phyloP scores from a whole-genome alignment of 1,140 invertebrate species.

The Hermatobates lingyangjiaoensis region DNA sequence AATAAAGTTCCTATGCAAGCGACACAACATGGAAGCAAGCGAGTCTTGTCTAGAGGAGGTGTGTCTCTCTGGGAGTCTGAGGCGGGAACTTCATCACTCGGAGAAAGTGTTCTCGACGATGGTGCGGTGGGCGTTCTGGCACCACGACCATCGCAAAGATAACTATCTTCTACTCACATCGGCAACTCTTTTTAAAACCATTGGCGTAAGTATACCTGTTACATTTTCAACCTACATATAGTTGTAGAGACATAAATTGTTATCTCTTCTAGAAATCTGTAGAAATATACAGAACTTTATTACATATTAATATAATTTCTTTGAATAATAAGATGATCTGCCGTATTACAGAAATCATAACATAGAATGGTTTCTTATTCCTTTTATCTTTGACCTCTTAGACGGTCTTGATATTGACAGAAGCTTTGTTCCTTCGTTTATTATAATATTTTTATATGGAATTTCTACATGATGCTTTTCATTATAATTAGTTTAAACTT shows the following conservation, averaged over 20 bases:
- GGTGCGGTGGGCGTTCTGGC: constrained; percentile 67
- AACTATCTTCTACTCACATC: constrained; percentile 53
- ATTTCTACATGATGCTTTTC: too few relatives aligned
- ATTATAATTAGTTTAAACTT: too few relatives aligned
- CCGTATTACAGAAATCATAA: not conserved
- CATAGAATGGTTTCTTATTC: too few relatives aligned
- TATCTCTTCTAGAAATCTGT: not conserved
- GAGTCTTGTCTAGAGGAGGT: constrained; percentile 53
- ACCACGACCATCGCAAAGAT: constrained; percentile 55
- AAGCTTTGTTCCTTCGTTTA: too few relatives aligned
- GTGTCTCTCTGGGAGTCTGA: constrained; percentile 45
- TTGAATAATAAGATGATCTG: not conserved
- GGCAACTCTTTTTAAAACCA: constrained; percentile 30
- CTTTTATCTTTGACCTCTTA: too few relatives aligned
- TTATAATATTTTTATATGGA: too few relatives aligned
- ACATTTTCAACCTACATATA: too few relatives aligned
- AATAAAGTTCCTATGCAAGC: constrained; percentile 35
- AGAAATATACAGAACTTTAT: not conserved
- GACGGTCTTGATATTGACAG: too few relatives aligned
- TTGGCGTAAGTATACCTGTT: too few relatives aligned
- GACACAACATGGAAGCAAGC: not conserved
- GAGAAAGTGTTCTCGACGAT: constrained; percentile 50
- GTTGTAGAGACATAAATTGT: constrained; percentile 23
- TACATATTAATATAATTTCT: not conserved
- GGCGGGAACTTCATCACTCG: constrained; percentile 54